Base-by-base conservation (phyloP, 2,797 vertebrate species). In the Amazonetta brasiliensis region DNA sequence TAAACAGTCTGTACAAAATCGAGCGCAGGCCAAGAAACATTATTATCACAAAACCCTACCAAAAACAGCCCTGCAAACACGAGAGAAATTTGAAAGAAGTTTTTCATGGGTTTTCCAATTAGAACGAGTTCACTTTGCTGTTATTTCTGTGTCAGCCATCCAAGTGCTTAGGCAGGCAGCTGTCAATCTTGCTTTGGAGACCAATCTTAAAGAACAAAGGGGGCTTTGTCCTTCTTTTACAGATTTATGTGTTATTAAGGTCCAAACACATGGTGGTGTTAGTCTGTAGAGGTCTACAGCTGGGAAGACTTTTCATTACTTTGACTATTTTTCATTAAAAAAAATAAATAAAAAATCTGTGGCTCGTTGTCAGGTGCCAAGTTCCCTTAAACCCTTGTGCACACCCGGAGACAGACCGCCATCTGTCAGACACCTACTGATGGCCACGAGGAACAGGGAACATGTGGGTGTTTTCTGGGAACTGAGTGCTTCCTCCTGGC, bases 401-500 rank as follows among this genome's bases (percentile, higher is more conserved):
- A 31, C 75, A 74, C 7, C 50, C 85, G 64, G 84, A 92, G 52
- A 50, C 56, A 79, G 67, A 89, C 48, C 4, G 25, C 89, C 94
- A 94, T 85, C 89, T 94, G 89, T 64, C 54, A 31, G 35, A 87
- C 15, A 0, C 91, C 89, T 63, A 85, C 94, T 19, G 94, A 64
- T 22, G 81, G 72, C 89, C 75, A 28, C 0, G 62, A 87, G 84
- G 54, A 87, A 72, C 12, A 56, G 43, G 91, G 87, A 89, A 71
- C 54, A 44, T 54, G 87, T 52, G 81, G 91, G 92, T 79, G 91
- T 74, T 91, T 52, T 84, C 35, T 68, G 55, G 54, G 80, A 73
- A 79, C 35, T 2, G 19, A 83, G 54, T 46, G 64, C 54, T 95
- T 95, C 95, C 89, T 95, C 87, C 89, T 85, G 91, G 92, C 76